phyloP scores from a whole-genome alignment of 2,888 invertebrate genomes.

The Spilosoma lubricipeda region DNA sequence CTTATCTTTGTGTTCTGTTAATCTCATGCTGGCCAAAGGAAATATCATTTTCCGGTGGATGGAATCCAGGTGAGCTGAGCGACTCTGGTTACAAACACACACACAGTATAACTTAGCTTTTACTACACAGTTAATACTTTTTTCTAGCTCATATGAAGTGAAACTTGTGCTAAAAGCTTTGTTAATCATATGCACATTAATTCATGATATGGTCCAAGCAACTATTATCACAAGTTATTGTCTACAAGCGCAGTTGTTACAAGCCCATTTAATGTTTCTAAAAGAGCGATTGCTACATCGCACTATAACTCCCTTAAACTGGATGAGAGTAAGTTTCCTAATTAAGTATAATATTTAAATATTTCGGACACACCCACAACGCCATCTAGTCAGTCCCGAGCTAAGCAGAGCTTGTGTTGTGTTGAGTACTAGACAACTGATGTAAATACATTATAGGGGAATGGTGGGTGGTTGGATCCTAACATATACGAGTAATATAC shows the following conservation, averaged over 20 bases:
- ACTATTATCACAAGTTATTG: constrained; percentile 93
- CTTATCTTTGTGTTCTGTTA: constrained; percentile 88
- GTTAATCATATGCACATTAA: constrained; percentile 89
- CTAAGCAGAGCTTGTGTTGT: too few species aligned
- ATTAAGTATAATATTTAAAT: neutral
- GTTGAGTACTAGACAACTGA: too few species aligned
- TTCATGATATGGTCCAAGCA: constrained; percentile 94
- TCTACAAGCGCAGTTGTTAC: constrained; percentile 92
- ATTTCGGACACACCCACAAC: too few species aligned
- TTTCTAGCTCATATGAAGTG: constrained; percentile 80
- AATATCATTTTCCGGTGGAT: constrained; percentile 89
- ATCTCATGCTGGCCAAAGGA: constrained; percentile 88
- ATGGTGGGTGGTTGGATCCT: too few species aligned
- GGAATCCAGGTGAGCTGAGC: constrained; percentile 80
- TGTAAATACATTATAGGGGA: too few species aligned
- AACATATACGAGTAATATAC: too few species aligned
- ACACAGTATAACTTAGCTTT: neutral
- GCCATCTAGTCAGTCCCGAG: too few species aligned
- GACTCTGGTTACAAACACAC: too few species aligned
- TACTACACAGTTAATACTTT: neutral
- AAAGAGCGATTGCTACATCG: constrained; percentile 90
- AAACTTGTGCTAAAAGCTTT: constrained; percentile 85
- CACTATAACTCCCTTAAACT: constrained; percentile 90
- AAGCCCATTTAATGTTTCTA: constrained; percentile 90
- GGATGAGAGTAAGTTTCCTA: constrained; percentile 89